Conservation (phyloP, 2,113 vertebrate genomes). For the Microtus pennsylvanicus region DNA sequence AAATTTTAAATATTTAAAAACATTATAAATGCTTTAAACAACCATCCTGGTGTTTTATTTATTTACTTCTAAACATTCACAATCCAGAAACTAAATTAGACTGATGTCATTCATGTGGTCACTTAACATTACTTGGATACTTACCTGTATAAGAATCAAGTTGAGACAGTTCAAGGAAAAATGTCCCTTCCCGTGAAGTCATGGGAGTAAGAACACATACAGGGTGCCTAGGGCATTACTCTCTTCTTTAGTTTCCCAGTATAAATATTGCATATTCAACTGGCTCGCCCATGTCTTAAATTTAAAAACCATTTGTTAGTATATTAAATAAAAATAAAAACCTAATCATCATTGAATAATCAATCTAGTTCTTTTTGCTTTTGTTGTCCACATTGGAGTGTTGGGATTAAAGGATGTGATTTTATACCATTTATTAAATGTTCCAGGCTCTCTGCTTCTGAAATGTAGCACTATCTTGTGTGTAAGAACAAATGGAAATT, state of each 20-base stretch:
- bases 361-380: background rate
- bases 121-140: background rate
- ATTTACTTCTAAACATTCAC: background rate
- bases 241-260: background rate
- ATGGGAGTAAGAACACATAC: background rate
- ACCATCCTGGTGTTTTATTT: conserved; percentile 1
- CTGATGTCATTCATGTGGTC: background rate
- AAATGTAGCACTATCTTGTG: background rate
- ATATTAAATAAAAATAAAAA: conserved; percentile 16
- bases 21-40: background rate
- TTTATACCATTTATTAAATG: background rate
- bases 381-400: background rate
- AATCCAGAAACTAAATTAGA: background rate
- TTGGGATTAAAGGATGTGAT: background rate
- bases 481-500: background rate
- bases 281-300: background rate
- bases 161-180: background rate
- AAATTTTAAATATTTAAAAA: conserved; percentile 27
- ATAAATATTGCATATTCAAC: background rate
- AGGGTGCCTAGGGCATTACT: background rate
- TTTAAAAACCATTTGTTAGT: background rate
- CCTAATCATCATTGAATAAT: background rate
- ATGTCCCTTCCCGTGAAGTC: background rate
- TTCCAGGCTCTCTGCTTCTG: background rate
- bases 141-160: background rate